Percentiles rank a stretch among this genome's conserved stretches.
These are phyloP conservation scores for Bombus polaris DNA, from an alignment of 1,140 invertebrate species.

Conservation along the genomic window DNA sequence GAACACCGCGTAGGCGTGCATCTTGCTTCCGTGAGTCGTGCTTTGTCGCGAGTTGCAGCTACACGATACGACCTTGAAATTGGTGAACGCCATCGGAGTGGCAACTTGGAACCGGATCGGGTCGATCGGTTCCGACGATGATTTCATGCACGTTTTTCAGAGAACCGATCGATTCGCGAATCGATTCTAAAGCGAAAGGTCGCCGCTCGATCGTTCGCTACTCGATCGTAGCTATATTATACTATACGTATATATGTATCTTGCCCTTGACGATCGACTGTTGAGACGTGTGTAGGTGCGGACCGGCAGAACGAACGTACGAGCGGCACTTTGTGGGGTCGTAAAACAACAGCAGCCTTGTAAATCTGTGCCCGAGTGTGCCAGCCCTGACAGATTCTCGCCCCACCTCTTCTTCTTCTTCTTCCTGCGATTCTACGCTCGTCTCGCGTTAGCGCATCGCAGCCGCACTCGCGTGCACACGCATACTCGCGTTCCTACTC, in stretches of 20 bases:
- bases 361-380: conserved; percentile 80
- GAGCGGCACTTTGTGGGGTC: conserved; percentile 80
- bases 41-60: background rate
- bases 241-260: no score
- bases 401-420: conserved; percentile 39
- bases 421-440: background rate
- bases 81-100: background rate
- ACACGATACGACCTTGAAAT: background rate
- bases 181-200: background rate
- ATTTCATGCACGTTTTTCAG: background rate
- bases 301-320: conserved; percentile 41
- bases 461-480: conserved; percentile 26
- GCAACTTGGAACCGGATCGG: background rate
- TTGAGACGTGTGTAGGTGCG: conserved; percentile 31
- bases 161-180: background rate
- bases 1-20: background rate
- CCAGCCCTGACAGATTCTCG: conserved; percentile 77
- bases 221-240: background rate
- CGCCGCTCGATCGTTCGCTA: no score
- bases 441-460: conserved; percentile 20
- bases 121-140: background rate
- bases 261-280: conserved; percentile 14
- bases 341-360: conserved; percentile 80
- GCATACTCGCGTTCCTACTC: background rate
- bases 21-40: background rate